A percentile compares a stretch with the other conserved stretches of the same genome.
Evolutionary conservation across 2,888 invertebrate genomes (phyloP).

Genomic region (Sepioteuthis lessoniana): DNA sequence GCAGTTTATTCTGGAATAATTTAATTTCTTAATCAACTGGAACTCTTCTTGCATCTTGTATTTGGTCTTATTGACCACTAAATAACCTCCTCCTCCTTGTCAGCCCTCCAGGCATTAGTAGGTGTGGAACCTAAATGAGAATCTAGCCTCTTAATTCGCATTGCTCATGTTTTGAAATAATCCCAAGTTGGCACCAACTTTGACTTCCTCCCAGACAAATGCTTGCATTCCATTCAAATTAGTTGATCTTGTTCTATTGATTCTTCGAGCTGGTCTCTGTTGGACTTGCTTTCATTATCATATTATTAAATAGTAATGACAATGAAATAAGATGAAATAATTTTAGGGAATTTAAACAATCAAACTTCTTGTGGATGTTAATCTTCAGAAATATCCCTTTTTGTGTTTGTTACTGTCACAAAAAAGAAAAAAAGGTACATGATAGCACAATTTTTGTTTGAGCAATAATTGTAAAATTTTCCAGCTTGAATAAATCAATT

Average conservation of each 20-base stretch:
- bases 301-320: background rate
- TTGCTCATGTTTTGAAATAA: background rate
- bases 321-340: background rate
- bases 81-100: too few species aligned
- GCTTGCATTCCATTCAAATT: background rate
- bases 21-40: background rate
- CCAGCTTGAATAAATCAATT: too few species aligned
- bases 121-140: background rate
- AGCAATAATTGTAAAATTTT: too few species aligned
- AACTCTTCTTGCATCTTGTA: background rate
- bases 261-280: background rate
- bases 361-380: background rate
- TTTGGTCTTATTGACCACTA: too few species aligned
- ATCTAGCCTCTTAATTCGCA: background rate
- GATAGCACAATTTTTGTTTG: too few species aligned
- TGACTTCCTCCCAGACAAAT: background rate
- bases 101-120: background rate
- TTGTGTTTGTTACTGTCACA: too few species aligned
- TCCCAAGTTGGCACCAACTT: background rate
- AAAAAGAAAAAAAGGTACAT: too few species aligned
- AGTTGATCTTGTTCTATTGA: background rate
- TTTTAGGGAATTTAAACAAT: background rate
- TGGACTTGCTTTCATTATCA: background rate
- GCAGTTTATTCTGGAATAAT: background rate
- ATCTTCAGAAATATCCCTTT: too few species aligned